These are phyloP conservation scores for Pristionchus fissidentatus DNA, from an alignment of 2,888 invertebrate genomes.

Conservation along the genomic window DNA sequence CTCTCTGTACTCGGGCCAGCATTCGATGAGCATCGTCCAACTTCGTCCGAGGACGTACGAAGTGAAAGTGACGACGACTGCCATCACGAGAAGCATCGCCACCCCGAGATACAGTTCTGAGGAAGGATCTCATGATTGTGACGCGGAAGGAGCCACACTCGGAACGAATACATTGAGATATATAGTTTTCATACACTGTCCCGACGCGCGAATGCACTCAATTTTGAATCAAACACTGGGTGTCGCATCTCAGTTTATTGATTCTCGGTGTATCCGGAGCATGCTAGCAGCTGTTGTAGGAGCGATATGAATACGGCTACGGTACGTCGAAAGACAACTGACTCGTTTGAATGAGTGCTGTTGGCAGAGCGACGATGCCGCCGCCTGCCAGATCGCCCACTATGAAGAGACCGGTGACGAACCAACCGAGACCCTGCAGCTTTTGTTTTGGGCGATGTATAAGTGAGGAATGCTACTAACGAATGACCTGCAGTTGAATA, in stretches of 20 bases:
- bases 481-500: not conserved
- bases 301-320: no score
- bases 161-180: not conserved
- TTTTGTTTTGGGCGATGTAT: no score
- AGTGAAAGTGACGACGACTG: conserved; percentile 64
- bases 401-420: conserved; percentile 71
- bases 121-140: no score
- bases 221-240: no score
- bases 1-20: conserved; percentile 64
- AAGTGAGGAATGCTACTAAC: no score
- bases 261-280: no score
- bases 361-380: conserved; percentile 71
- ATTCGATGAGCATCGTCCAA: conserved; percentile 69
- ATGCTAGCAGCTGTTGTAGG: no score
- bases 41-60: conserved; percentile 68
- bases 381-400: conserved; percentile 72
- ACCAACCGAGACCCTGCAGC: conserved; percentile 62
- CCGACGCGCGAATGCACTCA: not conserved
- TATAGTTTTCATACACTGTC: no score
- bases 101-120: conserved; percentile 65
- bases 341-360: conserved; percentile 72
- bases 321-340: conserved; percentile 38
- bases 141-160: not conserved
- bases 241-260: not conserved
- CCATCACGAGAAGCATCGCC: conserved; percentile 61